Evolutionary conservation across 1,140 invertebrate species (phyloP).

Genomic region (Drosophila seguyi): DNA sequence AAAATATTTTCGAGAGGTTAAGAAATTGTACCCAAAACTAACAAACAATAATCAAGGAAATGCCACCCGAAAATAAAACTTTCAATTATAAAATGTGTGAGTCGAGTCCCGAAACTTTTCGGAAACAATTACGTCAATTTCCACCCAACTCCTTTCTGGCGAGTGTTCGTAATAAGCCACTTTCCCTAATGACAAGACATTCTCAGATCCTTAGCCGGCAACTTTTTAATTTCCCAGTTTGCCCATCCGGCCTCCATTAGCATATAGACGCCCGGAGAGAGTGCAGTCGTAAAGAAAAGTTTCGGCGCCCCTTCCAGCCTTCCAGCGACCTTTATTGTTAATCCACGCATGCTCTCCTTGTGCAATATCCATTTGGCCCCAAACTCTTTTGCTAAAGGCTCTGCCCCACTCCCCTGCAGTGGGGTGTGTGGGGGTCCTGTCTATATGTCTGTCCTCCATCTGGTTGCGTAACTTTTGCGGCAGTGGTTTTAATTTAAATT

Average conservation of each 20-base stretch:
- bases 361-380: conserved; percentile 70
- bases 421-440: conserved; percentile 21
- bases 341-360: conserved; percentile 69
- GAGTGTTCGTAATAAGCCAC: conserved; percentile 43
- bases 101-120: conserved; percentile 25
- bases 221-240: conserved; percentile 78
- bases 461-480: conserved; percentile 72
- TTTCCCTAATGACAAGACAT: conserved; percentile 58
- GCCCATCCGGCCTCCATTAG: conserved; percentile 86
- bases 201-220: conserved; percentile 49
- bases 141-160: conserved; percentile 9
- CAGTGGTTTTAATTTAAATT: conserved; percentile 82
- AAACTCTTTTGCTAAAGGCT: conserved; percentile 21
- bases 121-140: conserved; percentile 47
- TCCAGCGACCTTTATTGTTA: conserved; percentile 43
- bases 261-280: conserved; percentile 46
- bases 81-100: conserved; percentile 33
- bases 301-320: conserved; percentile 14
- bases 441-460: conserved; percentile 53
- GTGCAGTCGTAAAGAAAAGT: conserved; percentile 72
- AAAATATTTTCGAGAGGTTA: background rate
- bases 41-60: conserved; percentile 13
- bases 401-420: background rate
- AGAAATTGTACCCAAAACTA: background rate
- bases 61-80: conserved; percentile 18